Base-by-base conservation (phyloP, 2,888 invertebrate genomes). In the Podabrus alpinus region DNA sequence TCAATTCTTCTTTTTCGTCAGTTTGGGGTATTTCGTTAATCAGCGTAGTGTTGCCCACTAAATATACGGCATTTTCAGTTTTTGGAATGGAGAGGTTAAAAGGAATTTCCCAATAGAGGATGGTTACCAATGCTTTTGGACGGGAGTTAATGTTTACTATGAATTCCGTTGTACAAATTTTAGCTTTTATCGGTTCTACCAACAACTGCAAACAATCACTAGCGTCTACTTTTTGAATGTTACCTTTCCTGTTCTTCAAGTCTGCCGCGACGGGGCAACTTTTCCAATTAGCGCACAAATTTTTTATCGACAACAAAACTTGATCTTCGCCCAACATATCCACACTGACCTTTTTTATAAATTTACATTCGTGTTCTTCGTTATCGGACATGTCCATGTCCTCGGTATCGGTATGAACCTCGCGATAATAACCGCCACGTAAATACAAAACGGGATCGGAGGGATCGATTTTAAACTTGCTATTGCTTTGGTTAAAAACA, bases 391-490 rank as follows among this genome's bases (percentile, higher is more conserved):
- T 74, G 82, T 90, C 90, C 17, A 86, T 77, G 81, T 90, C 90
- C 83, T 91, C 91, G 69, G 89, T 84, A 82, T 91, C 91, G 4
- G 91, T 90, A 68, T 87, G 84, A 21, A 85, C 85, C 71, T 90
- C 89, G 24, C 84, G 83, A 71, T 85, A 87, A 67, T 85, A 84
- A 76, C 88, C 86, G 66, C 89, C 88, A 84, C 90, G 91, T 10
- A 90, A 85, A 81, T 90, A 89, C 81, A 88, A 83, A 72, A 87
- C 87, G 81, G 90, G 90, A 62, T 84, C 83, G 2, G 85, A 79
- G 11, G 87, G 84, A 59, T 89, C 88, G 3, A 86, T 78, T 82
- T 89, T 86, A 75, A 89, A 88, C 70, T 87, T 86, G 69, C 86
- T 86, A 11, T 85, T 85, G 70, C 85, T 86, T 80, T 87, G 88